Evolutionary conservation across 2,888 invertebrate genomes (phyloP).

Genomic region (Bugulina stolonifera): DNA sequence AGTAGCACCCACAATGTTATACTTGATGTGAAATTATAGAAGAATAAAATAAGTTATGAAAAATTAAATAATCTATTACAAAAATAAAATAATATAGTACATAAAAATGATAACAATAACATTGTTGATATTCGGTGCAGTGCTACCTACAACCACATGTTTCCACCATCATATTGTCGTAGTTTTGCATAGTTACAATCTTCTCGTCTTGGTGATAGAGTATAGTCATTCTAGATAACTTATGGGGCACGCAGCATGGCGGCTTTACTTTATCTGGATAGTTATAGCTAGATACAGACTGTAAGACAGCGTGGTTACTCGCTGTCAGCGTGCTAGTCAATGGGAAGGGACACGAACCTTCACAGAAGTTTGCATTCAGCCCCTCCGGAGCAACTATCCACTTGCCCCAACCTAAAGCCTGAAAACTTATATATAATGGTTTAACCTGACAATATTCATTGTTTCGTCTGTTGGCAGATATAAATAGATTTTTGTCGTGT

Average conservation of each 20-base stretch:
- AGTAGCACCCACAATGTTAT: too few species aligned
- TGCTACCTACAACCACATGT: conserved; percentile 41
- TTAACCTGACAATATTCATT: conserved; percentile 31
- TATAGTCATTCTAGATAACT: conserved; percentile 44
- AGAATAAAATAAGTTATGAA: too few species aligned
- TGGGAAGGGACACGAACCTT: conserved; percentile 43
- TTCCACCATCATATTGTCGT: conserved; percentile 45
- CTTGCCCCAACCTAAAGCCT: conserved; percentile 45
- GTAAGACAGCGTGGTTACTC: conserved; percentile 50
- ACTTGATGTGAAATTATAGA: too few species aligned
- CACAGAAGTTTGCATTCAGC: conserved; percentile 44
- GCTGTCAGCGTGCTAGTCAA: conserved; percentile 38
- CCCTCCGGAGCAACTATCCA: conserved; percentile 48
- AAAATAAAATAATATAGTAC: too few species aligned
- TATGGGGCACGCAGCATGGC: conserved; percentile 49
- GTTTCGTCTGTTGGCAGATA: not conserved
- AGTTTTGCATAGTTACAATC: conserved; percentile 43
- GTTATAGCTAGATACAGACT: conserved; percentile 43
- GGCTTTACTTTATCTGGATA: conserved; percentile 34
- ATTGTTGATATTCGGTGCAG: too few species aligned
- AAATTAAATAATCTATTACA: too few species aligned
- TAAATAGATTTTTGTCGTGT: not conserved
- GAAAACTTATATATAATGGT: conserved; percentile 45
- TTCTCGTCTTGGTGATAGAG: conserved; percentile 48
- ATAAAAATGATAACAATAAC: too few species aligned